A percentile compares a stretch with the other conserved stretches of the same genome.
Conservation (phyloP, 2,113 vertebrate species). For the Nicator chloris region DNA sequence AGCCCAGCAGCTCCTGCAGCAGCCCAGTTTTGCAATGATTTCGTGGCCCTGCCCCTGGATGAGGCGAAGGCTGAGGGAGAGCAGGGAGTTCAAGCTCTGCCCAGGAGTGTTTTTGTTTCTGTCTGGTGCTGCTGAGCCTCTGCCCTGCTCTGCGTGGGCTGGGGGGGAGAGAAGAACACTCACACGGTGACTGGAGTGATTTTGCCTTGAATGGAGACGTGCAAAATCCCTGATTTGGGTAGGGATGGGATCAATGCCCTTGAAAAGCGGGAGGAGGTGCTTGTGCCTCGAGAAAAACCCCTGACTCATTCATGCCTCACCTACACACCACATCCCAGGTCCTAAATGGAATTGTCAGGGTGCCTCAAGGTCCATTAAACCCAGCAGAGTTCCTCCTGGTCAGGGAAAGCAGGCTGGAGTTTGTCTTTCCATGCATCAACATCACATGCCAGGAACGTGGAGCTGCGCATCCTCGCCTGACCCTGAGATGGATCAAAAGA, state of each 20-base stretch:
- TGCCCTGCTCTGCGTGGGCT: background rate
- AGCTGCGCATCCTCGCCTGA: accelerated
- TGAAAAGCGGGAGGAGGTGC: background rate
- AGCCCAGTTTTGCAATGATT: background rate
- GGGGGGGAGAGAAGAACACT: background rate
- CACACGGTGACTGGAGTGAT: background rate
- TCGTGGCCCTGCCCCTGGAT: accelerated
- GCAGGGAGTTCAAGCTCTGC: background rate
- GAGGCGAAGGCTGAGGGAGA: background rate
- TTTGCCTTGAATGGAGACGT: background rate
- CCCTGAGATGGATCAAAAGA: background rate
- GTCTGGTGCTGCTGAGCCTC: background rate
- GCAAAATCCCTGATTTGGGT: accelerated
- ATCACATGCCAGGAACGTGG: accelerated
- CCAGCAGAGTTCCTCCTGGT: background rate
- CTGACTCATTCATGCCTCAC: background rate
- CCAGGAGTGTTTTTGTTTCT: background rate
- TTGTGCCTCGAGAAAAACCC: background rate
- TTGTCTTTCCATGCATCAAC: background rate
- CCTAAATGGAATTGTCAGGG: background rate
- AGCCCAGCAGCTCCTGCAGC: background rate
- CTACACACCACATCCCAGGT: accelerated
- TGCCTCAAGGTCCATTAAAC: background rate
- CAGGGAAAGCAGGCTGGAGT: background rate
- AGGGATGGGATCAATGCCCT: background rate